phyloP scores from a whole-genome alignment of 1,140 invertebrate species.

The Oryzaephilus surinamensis region DNA sequence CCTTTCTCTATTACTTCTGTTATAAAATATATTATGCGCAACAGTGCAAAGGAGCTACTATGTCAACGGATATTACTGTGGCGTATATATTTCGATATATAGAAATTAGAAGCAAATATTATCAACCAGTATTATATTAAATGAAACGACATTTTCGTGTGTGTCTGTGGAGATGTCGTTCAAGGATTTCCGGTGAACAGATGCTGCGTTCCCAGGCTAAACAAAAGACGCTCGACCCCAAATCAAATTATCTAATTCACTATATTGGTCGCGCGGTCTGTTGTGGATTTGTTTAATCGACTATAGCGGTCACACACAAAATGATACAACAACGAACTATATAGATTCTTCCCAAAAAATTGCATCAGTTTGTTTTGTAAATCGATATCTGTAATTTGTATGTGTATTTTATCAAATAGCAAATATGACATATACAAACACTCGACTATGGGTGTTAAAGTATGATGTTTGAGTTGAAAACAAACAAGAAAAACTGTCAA shows the following conservation, averaged over 20 bases:
- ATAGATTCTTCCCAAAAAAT: neutral
- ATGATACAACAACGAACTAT: constrained; percentile 16
- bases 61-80: constrained; percentile 13
- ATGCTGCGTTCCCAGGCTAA: constrained; percentile 26
- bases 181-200: constrained; percentile 30
- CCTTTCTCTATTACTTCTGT: too few species aligned
- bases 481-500: too few species aligned
- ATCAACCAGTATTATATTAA: too few species aligned
- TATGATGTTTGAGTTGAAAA: constrained; percentile 6
- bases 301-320: constrained; percentile 20
- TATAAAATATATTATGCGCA: too few species aligned
- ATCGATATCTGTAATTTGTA: constrained; percentile 3
- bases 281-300: constrained; percentile 32
- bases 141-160: too few species aligned
- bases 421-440: neutral
- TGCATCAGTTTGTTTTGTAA: neutral
- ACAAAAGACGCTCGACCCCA: constrained; percentile 31
- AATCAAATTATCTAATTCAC: constrained; percentile 33
- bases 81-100: too few species aligned
- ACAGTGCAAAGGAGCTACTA: constrained; percentile 6
- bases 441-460: constrained; percentile 1
- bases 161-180: too few species aligned
- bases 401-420: neutral
- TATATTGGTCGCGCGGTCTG: constrained; percentile 29
- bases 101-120: too few species aligned